phyloP scores from a whole-genome alignment of 2,797 vertebrate genomes.

The Rhincodon typus region DNA sequence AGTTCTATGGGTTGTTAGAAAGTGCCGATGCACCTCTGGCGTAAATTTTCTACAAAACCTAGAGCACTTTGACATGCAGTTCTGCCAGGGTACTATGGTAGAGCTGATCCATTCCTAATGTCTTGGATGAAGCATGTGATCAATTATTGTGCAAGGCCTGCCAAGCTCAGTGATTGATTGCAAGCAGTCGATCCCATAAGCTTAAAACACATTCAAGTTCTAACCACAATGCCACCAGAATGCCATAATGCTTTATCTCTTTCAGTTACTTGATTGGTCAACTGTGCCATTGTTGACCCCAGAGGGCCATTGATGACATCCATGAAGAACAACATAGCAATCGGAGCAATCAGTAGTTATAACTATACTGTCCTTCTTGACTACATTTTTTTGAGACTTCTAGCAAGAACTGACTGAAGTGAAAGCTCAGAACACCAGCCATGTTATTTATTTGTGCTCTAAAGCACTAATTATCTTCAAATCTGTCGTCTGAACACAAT shows the following conservation, averaged over 20 bases:
- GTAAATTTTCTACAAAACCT: background rate
- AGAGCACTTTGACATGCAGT: background rate
- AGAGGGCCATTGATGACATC: slow-evolving; percentile 26
- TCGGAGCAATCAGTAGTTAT: slow-evolving; percentile 24
- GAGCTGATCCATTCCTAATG: slow-evolving; percentile 15
- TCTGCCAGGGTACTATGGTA: background rate
- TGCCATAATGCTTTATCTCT: slow-evolving; percentile 24
- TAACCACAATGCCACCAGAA: background rate
- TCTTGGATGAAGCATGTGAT: slow-evolving; percentile 27
- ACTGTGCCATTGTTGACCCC: slow-evolving; percentile 34
- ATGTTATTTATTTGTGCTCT: slow-evolving; percentile 23
- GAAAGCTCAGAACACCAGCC: too few species aligned
- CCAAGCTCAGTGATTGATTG: slow-evolving; percentile 21
- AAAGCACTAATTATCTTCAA: slow-evolving; percentile 29
- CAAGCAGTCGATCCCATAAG: background rate
- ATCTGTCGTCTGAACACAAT: slow-evolving; percentile 12
- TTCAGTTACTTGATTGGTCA: slow-evolving; percentile 34
- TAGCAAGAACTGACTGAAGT: slow-evolving; percentile 11
- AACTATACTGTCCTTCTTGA: slow-evolving; percentile 22
- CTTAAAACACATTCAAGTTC: slow-evolving; percentile 9
- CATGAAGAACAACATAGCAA: slow-evolving; percentile 20
- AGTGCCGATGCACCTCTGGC: background rate
- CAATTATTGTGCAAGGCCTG: slow-evolving; percentile 15
- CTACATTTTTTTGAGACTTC: background rate
- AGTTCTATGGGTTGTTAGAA: background rate